phyloP scores from a whole-genome alignment of 2,113 vertebrate genomes.

The Apteryx mantelli region DNA sequence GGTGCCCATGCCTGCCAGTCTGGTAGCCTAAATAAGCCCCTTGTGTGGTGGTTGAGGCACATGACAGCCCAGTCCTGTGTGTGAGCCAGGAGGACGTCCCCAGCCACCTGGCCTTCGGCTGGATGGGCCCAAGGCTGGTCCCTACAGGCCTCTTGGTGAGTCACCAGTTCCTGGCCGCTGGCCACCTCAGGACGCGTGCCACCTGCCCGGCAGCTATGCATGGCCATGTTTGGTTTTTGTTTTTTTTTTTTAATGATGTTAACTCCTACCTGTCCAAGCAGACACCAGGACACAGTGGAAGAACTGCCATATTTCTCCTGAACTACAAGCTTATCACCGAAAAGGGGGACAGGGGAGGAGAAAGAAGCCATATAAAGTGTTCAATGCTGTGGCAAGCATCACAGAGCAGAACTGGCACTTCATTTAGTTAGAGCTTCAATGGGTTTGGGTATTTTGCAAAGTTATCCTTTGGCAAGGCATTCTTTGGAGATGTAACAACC shows the following conservation, averaged over 20 bases:
- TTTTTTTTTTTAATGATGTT: not conserved
- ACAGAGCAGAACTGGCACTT: not conserved
- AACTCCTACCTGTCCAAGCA: not conserved
- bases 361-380: conserved; percentile 22
- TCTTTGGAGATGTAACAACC: not conserved
- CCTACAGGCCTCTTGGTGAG: not conserved
- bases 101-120: not conserved
- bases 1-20: not conserved
- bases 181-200: not conserved
- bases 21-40: not conserved
- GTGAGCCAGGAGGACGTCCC: not conserved
- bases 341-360: not conserved
- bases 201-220: not conserved
- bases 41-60: not conserved
- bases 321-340: not conserved
- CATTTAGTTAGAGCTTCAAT: not conserved
- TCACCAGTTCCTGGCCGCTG: not conserved
- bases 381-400: not conserved
- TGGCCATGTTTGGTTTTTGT: not conserved
- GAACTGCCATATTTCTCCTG: not conserved
- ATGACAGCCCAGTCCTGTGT: rapidly evolving
- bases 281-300: not conserved
- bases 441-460: not conserved
- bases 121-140: not conserved
- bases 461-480: not conserved